These are phyloP conservation scores for Heterochromis multidens DNA, from an alignment of 2,113 vertebrate genomes.

Conservation along the genomic window DNA sequence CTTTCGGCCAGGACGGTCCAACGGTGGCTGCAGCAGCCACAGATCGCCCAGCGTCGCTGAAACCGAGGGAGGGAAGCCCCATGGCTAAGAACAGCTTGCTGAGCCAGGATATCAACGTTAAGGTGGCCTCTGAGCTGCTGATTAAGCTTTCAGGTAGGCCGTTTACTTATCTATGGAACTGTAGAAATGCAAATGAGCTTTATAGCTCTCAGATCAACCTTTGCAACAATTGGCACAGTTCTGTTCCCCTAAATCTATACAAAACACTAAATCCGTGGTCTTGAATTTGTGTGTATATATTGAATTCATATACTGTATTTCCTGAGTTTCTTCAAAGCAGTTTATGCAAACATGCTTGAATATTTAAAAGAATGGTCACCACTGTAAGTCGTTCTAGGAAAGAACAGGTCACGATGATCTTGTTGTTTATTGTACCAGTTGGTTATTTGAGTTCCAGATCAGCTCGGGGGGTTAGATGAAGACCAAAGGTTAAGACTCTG, in stretches of 20 bases:
- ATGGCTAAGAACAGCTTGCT: constrained; percentile 81
- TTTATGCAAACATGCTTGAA: neutral
- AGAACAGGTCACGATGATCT: neutral
- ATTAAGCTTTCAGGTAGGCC: constrained; percentile 95
- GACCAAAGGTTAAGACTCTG: constrained; percentile 4
- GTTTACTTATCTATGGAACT: neutral
- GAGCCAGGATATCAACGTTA: constrained; percentile 89
- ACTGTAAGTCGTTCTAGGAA: neutral
- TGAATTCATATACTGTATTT: neutral
- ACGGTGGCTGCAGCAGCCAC: constrained; percentile 26
- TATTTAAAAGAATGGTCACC: neutral
- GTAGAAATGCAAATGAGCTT: neutral
- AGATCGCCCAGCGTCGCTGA: constrained; percentile 61
- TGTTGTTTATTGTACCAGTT: neutral
- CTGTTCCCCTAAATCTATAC: neutral
- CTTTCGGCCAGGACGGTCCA: constrained; percentile 82
- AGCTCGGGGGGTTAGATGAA: constrained; percentile 6
- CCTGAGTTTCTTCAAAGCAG: neutral
- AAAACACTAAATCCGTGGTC: neutral
- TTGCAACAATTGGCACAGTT: neutral
- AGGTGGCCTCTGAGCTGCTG: constrained; percentile 96
- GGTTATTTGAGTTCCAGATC: constrained; percentile 2
- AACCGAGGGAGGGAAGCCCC: constrained; percentile 78
- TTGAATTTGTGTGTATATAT: neutral
- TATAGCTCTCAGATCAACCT: neutral